Base-by-base conservation (phyloP, 2,888 invertebrate genomes). In the Spodoptera littoralis region DNA sequence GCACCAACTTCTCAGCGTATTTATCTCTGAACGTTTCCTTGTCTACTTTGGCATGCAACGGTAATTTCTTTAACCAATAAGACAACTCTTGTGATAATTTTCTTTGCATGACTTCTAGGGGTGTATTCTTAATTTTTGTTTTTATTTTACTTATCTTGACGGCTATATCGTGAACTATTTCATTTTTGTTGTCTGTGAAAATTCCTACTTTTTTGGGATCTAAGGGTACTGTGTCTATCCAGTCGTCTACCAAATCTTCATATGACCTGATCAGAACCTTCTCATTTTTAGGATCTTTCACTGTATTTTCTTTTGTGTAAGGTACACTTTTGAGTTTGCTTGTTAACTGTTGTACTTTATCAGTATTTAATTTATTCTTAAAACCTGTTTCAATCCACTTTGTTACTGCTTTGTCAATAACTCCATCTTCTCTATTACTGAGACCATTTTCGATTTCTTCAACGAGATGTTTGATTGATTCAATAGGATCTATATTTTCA, bases 31-130 rank as follows among this genome's bases (percentile, higher is more conserved):
- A 13, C 36, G 12, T 36, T 46, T 62, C 51, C 49, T 68, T 70
- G 59, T 76, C 59, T 12, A 49, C 22, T 42, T 58, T 42, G 11
- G n/a, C 45, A 44, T 67, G 52, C 13, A 74, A 45, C 6, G 73
- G 74, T 11, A 81, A 12, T 56, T 68, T 76, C 53, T 73, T 68
- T n/a, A 80, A 46, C 77, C 79, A 79, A 18, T 75, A 52, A 24
- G 67, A 70, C 27, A 75, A 24, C 22, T 60, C 56, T 30, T 67
- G 66, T 63, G 43, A 58, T 30, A 77, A 44, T 55, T 56, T 66
- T 0, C 50, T 57, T 47, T 52, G 48, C 12, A 63, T 12, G 0
- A 49, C n/a, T n/a, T 53, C 54, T 45, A 5, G 12, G 6, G 58
- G 24, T 12, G 44, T 24, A 6, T 65, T 9, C 2, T 45, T 47